Evolutionary conservation across 2,888 invertebrate genomes (phyloP), one percentile per base, ranked within the genome.

Genomic region (Meiosimyza decipiens): DNA sequence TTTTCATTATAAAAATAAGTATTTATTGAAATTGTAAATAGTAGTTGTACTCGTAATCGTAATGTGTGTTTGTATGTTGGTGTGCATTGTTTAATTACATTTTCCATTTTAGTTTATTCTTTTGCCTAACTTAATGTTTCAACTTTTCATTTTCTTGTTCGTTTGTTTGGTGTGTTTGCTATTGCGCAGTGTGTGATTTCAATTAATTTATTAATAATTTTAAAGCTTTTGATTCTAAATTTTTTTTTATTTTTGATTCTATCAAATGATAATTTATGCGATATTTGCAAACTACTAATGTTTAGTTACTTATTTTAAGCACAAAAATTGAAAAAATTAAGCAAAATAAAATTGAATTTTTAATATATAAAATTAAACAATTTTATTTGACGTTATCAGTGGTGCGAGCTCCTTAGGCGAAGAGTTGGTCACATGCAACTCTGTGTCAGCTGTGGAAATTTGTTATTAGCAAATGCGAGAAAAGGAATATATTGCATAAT

Each of bases 191-290:
- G n/a, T 33, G 28, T 18, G 33, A 47, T 16, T 12, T 47, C 40
- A 16, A 70, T 49, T 57, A 50, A 51, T 52, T 51, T 13, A 22
- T 65, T 51, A 15, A 18, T 13, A 55, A 13, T 33, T 60, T 60
- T 60, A 13, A 22, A 22, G 15, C 12, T 33, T 9, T 7, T 15
- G 11, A 15, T 49, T 9, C 40, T 55, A 18, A 63, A 40, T 15
- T 28, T 57, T 18, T 4, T 18, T 28, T 22, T 79, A n/a, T n/a
- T 80, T 82, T 82, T 82, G 82, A 82, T 80, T 80, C 80, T 77
- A 79, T 83, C 83, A 81, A 82, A 79, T 81, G 77, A 68, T 76
- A 80, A 63, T 79, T 82, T 83, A 84, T 84, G 83, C 84, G 84
- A 84, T 84, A 84, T 84, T 84, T 84, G 84, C 84, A 84, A 81